phyloP scores from a whole-genome alignment of 2,888 invertebrate genomes.

The Lamellibrachia columna region DNA sequence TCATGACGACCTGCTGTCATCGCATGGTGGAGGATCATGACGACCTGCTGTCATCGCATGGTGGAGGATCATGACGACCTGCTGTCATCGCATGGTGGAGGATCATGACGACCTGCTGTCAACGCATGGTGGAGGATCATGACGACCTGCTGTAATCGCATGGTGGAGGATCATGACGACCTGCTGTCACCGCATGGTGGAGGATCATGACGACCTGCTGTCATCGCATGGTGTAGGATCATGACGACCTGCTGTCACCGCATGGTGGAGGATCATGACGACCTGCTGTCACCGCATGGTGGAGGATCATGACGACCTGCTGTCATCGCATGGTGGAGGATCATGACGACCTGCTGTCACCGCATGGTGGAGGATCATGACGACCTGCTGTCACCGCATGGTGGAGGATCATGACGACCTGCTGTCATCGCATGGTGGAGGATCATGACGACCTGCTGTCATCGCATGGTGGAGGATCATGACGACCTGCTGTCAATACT shows the following conservation, averaged over 20 bases:
- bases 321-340: not conserved
- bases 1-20: not conserved
- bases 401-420: not conserved
- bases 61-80: not conserved
- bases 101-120: not conserved
- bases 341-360: not conserved
- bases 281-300: not conserved
- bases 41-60: not conserved
- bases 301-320: not conserved
- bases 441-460: not conserved
- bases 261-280: not conserved
- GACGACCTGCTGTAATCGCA: not conserved
- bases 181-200: not conserved
- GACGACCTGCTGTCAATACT: not conserved
- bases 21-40: not conserved
- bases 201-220: not conserved
- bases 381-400: not conserved
- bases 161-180: not conserved
- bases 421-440: not conserved
- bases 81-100: not conserved
- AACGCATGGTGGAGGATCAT: not conserved
- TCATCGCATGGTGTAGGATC: not conserved
- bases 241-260: not conserved
- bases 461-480: not conserved
- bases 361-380: not conserved